Base-by-base conservation (phyloP, 2,888 invertebrate genomes). In the Neoscelio sp. region DNA sequence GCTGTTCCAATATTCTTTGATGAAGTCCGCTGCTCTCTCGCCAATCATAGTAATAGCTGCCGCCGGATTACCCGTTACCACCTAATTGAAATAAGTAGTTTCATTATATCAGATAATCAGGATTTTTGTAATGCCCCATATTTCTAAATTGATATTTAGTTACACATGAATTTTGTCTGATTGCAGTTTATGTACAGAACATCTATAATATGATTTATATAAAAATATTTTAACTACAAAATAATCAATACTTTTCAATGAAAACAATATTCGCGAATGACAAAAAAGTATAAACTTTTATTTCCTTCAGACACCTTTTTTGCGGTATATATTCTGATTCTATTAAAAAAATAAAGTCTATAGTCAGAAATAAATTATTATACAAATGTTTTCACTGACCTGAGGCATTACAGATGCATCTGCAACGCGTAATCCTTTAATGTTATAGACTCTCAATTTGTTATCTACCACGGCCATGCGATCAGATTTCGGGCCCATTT, bases 401-500 rank as follows among this genome's bases (percentile, higher is more conserved):
- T 2, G 89, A 87, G 93, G 93, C 91, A 93, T 93, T 17, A 94
- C 89, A 0, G 94, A 93, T 0, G 93, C 92, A 80, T 94, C 94
- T 1, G 92, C 91, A 1, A 90, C 84, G 26, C 90, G 84, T 20
- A 90, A 77, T 17, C 93, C 93, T 76, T 92, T 86, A 10, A 95
- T 90, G 0, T 94, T 94, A 80, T 93, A 91, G 0, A 95, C 94
- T 80, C 89, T 91, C 1, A 96, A 91, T 87, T 93, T 92, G 78
- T 93, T 92, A 88, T 95, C 94, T 0, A 96, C 95, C 0, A 96
- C 96, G 0, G 96, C 94, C 91, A 94, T 91, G 0, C 93, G 93
- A 87, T 96, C 96, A 0, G 92, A 89, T 0, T 87, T 83, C 0
- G 95, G 94, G 0, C 96, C 96, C 95, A 96, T 96, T 91, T 95